Percentiles rank a stretch among this genome's conserved stretches.
These are phyloP conservation scores for Parambassis ranga DNA, from an alignment of 2,797 vertebrate species.

Conservation along the genomic window DNA sequence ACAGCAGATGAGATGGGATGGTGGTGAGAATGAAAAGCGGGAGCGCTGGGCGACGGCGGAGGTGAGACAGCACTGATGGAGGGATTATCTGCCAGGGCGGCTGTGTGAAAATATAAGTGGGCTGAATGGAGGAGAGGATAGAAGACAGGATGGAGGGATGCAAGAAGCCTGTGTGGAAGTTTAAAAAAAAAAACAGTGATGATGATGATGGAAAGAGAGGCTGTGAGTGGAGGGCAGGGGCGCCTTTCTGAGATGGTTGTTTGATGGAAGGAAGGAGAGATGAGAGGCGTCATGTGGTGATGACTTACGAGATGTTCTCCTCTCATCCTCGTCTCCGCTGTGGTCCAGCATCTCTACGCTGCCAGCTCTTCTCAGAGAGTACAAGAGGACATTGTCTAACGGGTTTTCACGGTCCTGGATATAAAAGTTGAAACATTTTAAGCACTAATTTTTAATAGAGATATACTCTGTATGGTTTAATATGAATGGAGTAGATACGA, in stretches of 20 bases:
- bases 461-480: rapidly evolving
- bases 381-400: slow-evolving; percentile 84
- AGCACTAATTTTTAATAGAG: neutral
- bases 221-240: neutral
- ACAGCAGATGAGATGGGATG: slow-evolving; percentile 68
- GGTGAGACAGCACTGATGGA: slow-evolving; percentile 56
- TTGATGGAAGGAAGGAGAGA: neutral
- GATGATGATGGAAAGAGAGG: slow-evolving; percentile 32
- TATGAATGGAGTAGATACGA: neutral
- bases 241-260: neutral
- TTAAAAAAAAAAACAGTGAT: slow-evolving; percentile 48
- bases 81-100: slow-evolving; percentile 69
- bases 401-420: slow-evolving; percentile 93
- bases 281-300: neutral
- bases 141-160: slow-evolving; percentile 69
- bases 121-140: slow-evolving; percentile 69
- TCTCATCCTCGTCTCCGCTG: slow-evolving; percentile 87
- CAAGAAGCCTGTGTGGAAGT: slow-evolving; percentile 60
- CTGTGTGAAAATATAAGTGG: slow-evolving; percentile 64
- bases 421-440: too few relatives aligned
- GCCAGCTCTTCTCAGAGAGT: slow-evolving; percentile 75
- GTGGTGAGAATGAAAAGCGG: slow-evolving; percentile 74
- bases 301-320: slow-evolving; percentile 73
- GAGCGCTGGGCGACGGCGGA: slow-evolving; percentile 57
- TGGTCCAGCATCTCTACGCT: slow-evolving; percentile 85